Evolutionary conservation across 2,888 invertebrate genomes (phyloP), one percentile per base, ranked within the genome.

Genomic region (Achlya flavicornis): DNA sequence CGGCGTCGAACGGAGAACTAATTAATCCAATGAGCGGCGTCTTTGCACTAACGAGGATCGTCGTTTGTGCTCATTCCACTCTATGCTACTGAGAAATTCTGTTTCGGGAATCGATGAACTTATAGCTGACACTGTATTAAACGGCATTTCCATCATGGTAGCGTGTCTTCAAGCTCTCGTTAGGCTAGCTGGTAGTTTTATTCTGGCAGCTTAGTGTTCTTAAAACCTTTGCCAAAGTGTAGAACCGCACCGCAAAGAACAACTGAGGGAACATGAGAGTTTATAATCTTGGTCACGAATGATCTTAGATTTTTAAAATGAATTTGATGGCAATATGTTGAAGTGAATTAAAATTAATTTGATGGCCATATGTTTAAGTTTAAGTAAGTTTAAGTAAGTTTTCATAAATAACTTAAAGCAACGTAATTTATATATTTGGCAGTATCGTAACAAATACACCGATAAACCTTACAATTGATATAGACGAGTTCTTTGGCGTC

Each of bases 11-110:
- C 85, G 81, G 79, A 81, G 83, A 87, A 90, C 90, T 90, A 91
- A 92, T 92, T 92, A 92, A 92, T 92, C 90, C 89, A 90, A 92
- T 92, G 88, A 91, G 84, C 85, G 85, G 84, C 85, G 84, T 86
- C 88, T 91, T 88, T 85, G 86, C 84, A 83, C 86, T 91, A 92
- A 91, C 91, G 87, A 91, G 87, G 83, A 81, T 85, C 85, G 91
- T 90, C 90, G 87, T 90, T 90, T 89, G 83, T 79, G 80, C 83
- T 81, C 81, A 83, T 83, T 81, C 78, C 76, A 79, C 80, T 79
- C 74, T 80, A 67, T 76, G 79, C 78, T 78, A 79, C 83, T 76
- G 81, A 81, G 83, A 87, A 88, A 90, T 88, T 90, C 82, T 84
- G 76, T 86, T 89, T 80, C 73, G 67, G 80, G 81, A 83, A 87